Conservation (phyloP, 2,113 vertebrate genomes). For the Apus apus region DNA sequence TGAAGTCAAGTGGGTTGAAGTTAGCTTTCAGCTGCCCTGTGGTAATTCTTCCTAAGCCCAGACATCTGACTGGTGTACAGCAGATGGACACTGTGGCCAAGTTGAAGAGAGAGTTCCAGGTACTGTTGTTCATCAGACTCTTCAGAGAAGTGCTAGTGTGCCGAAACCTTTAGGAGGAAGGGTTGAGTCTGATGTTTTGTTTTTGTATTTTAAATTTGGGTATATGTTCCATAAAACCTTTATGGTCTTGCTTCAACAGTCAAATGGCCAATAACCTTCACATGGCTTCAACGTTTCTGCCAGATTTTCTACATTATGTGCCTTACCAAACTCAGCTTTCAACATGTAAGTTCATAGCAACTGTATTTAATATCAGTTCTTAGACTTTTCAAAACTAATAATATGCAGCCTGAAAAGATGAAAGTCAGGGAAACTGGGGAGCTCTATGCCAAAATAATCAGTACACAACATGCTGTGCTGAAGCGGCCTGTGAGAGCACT, state of each 20-base stretch:
- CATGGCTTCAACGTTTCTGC: neutral
- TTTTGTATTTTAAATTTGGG: neutral
- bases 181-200: neutral
- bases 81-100: fast-evolving
- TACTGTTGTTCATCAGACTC: fast-evolving
- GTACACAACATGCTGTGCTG: neutral
- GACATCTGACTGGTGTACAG: neutral
- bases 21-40: neutral
- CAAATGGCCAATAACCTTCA: neutral
- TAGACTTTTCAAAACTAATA: neutral
- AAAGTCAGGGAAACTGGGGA: neutral
- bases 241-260: neutral
- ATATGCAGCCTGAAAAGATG: neutral
- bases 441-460: neutral
- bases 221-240: fast-evolving
- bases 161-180: neutral
- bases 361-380: neutral
- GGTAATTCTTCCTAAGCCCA: neutral
- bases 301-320: neutral
- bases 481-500: neutral
- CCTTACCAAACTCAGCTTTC: neutral
- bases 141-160: neutral
- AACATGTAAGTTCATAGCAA: neutral
- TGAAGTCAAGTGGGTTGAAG: neutral
- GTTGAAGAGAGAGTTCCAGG: neutral